These are phyloP conservation scores for Ranitomeya variabilis DNA, from an alignment of 2,113 vertebrate species.

Conservation along the genomic window DNA sequence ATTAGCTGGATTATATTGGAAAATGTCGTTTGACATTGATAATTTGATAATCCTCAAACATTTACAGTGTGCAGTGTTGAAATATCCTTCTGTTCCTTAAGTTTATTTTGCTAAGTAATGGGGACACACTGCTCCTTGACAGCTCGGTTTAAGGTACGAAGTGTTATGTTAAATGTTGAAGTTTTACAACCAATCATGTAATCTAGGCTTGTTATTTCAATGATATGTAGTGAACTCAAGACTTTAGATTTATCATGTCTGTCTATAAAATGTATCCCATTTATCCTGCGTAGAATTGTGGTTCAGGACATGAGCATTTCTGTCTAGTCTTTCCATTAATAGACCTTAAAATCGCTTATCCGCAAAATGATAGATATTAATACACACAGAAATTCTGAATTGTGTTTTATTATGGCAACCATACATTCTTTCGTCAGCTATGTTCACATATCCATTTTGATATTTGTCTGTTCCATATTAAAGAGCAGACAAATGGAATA, in stretches of 20 bases:
- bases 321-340: too few species aligned
- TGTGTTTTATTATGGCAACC: neutral
- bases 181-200: neutral
- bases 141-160: neutral
- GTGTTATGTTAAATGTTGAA: neutral
- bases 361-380: neutral
- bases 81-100: conserved; percentile 9
- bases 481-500: too few species aligned
- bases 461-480: too few species aligned
- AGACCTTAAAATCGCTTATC: neutral
- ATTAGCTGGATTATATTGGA: neutral
- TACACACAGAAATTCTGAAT: neutral
- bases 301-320: neutral
- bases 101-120: conserved; percentile 21
- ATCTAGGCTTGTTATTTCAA: neutral
- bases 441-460: too few species aligned
- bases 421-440: too few species aligned
- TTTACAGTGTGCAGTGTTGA: neutral
- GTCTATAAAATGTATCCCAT: neutral
- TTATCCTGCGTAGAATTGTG: neutral
- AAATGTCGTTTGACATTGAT: neutral
- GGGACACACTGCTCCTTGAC: neutral
- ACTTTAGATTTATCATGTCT: neutral
- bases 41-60: neutral
- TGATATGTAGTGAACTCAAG: neutral